These are phyloP conservation scores for Periphyllus acericola DNA, from an alignment of 2,888 invertebrate species.

Conservation along the genomic window DNA sequence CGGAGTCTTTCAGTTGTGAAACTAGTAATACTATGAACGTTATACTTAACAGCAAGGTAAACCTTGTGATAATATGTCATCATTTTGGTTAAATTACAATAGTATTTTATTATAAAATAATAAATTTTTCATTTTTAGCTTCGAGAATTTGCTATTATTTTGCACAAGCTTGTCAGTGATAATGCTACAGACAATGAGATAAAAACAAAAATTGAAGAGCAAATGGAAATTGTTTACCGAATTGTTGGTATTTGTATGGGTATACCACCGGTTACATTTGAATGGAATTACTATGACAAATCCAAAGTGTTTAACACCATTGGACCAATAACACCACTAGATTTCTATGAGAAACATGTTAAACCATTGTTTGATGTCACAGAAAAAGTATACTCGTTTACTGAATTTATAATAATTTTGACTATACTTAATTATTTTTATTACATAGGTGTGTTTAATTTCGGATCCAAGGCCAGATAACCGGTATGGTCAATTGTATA, in stretches of 20 bases:
- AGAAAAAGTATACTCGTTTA: constrained; percentile 74
- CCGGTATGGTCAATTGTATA: constrained; percentile 83
- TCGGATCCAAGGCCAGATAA: constrained; percentile 85
- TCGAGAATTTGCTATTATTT: constrained; percentile 81
- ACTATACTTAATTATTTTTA: constrained; percentile 15
- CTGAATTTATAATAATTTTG: constrained; percentile 19
- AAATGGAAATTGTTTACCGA: constrained; percentile 81
- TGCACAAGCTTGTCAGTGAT: constrained; percentile 74
- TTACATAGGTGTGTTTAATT: constrained; percentile 80
- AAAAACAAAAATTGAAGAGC: constrained; percentile 73
- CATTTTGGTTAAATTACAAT: constrained; percentile 32
- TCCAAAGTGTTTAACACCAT: constrained; percentile 78
- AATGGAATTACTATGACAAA: constrained; percentile 88
- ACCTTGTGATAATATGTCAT: background rate
- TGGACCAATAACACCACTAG: constrained; percentile 79
- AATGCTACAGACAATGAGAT: constrained; percentile 75
- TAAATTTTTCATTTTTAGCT: constrained; percentile 70
- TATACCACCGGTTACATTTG: constrained; percentile 81
- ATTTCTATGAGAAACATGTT: constrained; percentile 84
- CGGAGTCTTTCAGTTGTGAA: constrained; percentile 83
- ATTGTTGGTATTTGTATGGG: constrained; percentile 87
- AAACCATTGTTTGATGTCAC: constrained; percentile 83
- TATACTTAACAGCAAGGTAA: constrained; percentile 83
- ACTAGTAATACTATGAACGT: constrained; percentile 80
- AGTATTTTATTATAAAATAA: constrained; percentile 9